Evolutionary conservation across 1,140 invertebrate species (phyloP).

Genomic region (Aphaenogaster rudis): DNA sequence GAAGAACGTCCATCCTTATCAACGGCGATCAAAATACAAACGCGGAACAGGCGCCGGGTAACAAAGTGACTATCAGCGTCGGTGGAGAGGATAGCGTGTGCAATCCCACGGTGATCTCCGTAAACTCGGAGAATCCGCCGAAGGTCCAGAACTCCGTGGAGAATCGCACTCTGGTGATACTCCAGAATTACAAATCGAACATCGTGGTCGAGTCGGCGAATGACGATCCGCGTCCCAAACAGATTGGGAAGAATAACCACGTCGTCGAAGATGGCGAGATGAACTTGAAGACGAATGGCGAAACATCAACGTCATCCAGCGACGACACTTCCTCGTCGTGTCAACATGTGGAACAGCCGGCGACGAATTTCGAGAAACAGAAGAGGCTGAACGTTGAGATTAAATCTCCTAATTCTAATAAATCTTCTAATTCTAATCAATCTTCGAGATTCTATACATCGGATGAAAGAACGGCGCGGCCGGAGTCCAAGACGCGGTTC

Average conservation of each 20-base stretch:
- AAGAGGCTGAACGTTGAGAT: conserved; percentile 29
- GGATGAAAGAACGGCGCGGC: conserved; percentile 33
- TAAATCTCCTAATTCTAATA: conserved; percentile 1
- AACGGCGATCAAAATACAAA: conserved; percentile 91
- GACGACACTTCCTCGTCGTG: background rate
- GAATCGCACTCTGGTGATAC: conserved; percentile 84
- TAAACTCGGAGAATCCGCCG: conserved; percentile 80
- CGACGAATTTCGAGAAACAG: conserved; percentile 24
- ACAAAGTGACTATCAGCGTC: conserved; percentile 86
- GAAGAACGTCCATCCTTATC: conserved; percentile 92
- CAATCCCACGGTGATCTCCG: conserved; percentile 85
- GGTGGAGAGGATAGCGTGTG: conserved; percentile 84
- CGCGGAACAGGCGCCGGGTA: conserved; percentile 86
- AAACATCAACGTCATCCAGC: background rate
- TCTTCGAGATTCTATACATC: background rate
- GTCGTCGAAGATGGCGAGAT: conserved; percentile 10
- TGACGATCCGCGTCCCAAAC: conserved; percentile 48
- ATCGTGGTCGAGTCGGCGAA: conserved; percentile 81
- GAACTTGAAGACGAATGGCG: conserved; percentile 17
- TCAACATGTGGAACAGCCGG: background rate
- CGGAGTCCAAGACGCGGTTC: conserved; percentile 49
- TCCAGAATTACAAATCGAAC: conserved; percentile 85
- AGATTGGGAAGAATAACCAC: background rate
- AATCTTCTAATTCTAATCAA: conserved; percentile 1
- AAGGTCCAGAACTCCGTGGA: conserved; percentile 79